Evolutionary conservation across 2,797 vertebrate species (phyloP), one percentile per base, ranked within the genome.

Genomic region (Pseudochromis fuscus): DNA sequence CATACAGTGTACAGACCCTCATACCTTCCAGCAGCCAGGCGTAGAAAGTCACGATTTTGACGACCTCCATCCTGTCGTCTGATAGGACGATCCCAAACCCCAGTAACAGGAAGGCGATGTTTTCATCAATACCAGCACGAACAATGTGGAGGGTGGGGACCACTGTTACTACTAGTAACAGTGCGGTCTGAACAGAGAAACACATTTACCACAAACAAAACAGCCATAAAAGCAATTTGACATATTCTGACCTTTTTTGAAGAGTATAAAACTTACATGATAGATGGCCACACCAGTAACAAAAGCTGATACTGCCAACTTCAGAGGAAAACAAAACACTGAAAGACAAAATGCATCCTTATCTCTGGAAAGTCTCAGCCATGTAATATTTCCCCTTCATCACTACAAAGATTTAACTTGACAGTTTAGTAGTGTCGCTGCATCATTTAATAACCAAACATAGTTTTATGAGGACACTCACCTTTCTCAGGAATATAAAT

Each of bases 1-100:
- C n/a, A n/a, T n/a, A n/a, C n/a, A n/a, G n/a, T n/a, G n/a, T n/a
- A n/a, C n/a, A n/a, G 15, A 9, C 16, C 0, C 7, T 27, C 85
- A 62, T 58, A 97, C 98, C 97, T 93, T 99, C 98, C 72, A 98
- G 79, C 0, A 95, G 70, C 97, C 97, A 98, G 0, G 96, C 92
- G 68, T 97, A 95, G 79, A 96, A 93, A 1, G 91, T 94, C 35
- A 96, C 94, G 0, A 96, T 96, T 38, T 45, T 55, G 52, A 98
- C 94, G n/a, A 97, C 96, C 80, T 95, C 95, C 71, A 94, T 92
- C 82, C 92, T 94, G 90, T 97, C 94, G 0, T 96, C 94, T 0
- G 96, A 96, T 1, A 99, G 92, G 62, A 95, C 58, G 7, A 98
- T 50, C 0, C 96, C 96, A 9, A 99, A 95, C 9, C 97, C 95